Conservation (phyloP, 2,113 vertebrate genomes). For the Regulus satrapa region DNA sequence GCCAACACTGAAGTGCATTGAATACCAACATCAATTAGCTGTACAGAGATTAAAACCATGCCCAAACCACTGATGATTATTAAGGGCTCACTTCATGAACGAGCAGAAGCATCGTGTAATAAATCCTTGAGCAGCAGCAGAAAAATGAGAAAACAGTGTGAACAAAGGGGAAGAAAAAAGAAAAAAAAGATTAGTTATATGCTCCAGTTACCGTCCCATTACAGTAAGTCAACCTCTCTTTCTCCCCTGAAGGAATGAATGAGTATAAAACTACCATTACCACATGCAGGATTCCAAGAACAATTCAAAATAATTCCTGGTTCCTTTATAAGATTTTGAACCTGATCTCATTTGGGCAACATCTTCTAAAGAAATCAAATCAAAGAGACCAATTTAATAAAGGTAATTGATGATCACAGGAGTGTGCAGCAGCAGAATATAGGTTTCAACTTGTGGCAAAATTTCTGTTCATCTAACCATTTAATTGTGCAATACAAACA, state of each 20-base stretch:
- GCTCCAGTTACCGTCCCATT: background rate
- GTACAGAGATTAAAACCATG: conserved; percentile 20
- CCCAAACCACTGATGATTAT: conserved; percentile 25
- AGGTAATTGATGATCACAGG: background rate
- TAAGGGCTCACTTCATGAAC: conserved; percentile 43
- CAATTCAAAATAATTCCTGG: conserved; percentile 27
- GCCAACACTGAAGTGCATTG: background rate
- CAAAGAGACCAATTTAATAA: conserved; percentile 25
- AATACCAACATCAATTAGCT: conserved; percentile 15
- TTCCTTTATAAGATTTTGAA: conserved; percentile 24
- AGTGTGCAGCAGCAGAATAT: background rate
- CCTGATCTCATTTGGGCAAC: background rate
- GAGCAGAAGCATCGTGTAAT: conserved; percentile 20
- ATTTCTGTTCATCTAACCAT: background rate
- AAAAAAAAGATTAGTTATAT: background rate
- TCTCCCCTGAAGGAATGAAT: background rate
- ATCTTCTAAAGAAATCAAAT: conserved; percentile 49
- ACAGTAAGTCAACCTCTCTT: conserved; percentile 7
- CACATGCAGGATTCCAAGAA: background rate
- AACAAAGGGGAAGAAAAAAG: background rate
- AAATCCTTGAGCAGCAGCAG: conserved; percentile 43
- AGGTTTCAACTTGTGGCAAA: background rate
- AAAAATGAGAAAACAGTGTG: background rate
- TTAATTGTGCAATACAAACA: background rate
- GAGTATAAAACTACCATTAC: conserved; percentile 27